Evolutionary conservation across 2,113 vertebrate genomes (phyloP), one percentile per base, ranked within the genome.

Genomic region (Spea multiplicata): DNA sequence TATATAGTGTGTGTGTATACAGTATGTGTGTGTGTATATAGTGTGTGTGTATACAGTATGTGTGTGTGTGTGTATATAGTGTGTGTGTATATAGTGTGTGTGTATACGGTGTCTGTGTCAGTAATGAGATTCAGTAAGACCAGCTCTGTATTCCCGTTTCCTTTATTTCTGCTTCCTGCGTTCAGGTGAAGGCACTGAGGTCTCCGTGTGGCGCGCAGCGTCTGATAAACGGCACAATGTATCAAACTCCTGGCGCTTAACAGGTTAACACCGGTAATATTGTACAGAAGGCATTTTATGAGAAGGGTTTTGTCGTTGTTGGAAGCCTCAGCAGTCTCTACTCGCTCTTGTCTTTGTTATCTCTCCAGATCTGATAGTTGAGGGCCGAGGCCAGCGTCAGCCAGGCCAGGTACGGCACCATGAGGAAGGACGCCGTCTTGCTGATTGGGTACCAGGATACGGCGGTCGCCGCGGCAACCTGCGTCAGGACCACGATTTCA

Each of bases 331-430:
- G 4, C 14, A 4, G 12, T 74, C 30, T 46, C 66, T 69, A 79
- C 46, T 55, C 80, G 14, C 64, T 82, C 77, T 87, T 86, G 17
- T 68, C 76, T 45, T 6, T 0, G 78, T 93, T 94, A 80, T 91
- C 90, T 10, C 83, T 86, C 93, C 93, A 94, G 17, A 93, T 3
- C 0, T 52, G 49, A 45, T 92, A 93, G 73, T 91, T 93, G 53
- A 94, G 89, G 0, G 61, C 17, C 16, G 89, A 85, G 3, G 89
- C 91, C 0, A 93, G 84, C 61, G 83, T 76, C 72, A 94, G 75
- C 93, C 93, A 94, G 14, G 89, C 91, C 84, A 94, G 74, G 75
- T 94, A 93, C 0, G 93, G 93, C 53, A 89, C 83, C 83, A 94
- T 87, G 77, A 94, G 82, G 74, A 86, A 88, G 65, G 91, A 88